Percentiles rank a stretch among this genome's conserved stretches.
Evolutionary conservation across 2,888 invertebrate genomes (phyloP).

Genomic region (Zootermopsis nevadensis): DNA sequence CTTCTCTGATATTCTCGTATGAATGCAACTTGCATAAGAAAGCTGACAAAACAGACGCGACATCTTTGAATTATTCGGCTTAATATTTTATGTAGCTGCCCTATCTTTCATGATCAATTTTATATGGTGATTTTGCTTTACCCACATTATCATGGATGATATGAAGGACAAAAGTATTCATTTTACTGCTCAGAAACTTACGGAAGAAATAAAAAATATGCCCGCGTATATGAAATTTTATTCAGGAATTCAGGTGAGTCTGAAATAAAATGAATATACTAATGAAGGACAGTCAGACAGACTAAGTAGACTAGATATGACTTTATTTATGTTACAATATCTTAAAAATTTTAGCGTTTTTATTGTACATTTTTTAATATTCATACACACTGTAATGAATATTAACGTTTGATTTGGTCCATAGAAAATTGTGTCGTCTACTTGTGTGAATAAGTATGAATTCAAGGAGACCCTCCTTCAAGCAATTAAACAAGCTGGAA

Average conservation of each 20-base stretch:
- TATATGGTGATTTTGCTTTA: neutral
- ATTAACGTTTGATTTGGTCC: slow-evolving; percentile 50
- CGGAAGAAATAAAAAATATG: slow-evolving; percentile 82
- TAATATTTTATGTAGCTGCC: neutral
- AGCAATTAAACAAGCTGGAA: slow-evolving; percentile 80
- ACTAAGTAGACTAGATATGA: no score
- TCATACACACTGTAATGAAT: no score
- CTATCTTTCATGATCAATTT: neutral
- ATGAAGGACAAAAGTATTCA: slow-evolving; percentile 75
- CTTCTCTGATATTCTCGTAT: no score
- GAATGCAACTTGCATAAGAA: no score
- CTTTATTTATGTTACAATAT: no score
- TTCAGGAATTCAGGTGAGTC: slow-evolving; percentile 79
- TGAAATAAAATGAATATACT: no score
- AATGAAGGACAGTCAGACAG: no score
- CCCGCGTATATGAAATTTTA: slow-evolving; percentile 81
- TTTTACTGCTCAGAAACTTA: slow-evolving; percentile 80
- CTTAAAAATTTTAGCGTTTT: no score
- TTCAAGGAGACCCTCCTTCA: slow-evolving; percentile 81
- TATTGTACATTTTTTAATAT: no score
- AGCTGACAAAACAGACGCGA: no score
- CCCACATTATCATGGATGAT: slow-evolving; percentile 63
- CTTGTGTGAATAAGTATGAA: slow-evolving; percentile 80
- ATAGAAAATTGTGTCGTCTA: slow-evolving; percentile 82
- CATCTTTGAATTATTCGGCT: neutral